Percentiles rank a stretch among this genome's conserved stretches.
phyloP scores from a whole-genome alignment of 1,140 invertebrate species.

The Hylyphantes graminicola region DNA sequence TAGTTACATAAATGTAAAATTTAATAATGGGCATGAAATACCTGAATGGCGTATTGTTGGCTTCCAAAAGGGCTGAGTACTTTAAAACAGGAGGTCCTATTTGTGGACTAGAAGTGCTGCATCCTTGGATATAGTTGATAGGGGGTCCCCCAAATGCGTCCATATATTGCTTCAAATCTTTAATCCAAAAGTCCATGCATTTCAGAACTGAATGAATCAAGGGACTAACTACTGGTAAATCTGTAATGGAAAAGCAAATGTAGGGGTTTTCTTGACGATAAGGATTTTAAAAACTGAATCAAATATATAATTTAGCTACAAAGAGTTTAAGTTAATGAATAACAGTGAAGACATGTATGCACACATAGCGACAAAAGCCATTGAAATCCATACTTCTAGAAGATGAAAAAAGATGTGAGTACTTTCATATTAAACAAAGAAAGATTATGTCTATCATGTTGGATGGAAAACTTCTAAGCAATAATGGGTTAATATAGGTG shows the following conservation, averaged over 20 bases:
- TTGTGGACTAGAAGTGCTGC: slow-evolving; percentile 78
- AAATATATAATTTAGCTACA: not conserved
- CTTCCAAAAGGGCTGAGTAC: slow-evolving; percentile 90
- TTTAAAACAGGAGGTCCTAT: slow-evolving; percentile 89
- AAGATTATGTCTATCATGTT: too few species aligned
- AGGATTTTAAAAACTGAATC: not conserved
- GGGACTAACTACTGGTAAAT: slow-evolving; percentile 93
- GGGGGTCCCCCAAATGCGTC: slow-evolving; percentile 80
- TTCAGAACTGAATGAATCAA: slow-evolving; percentile 89
- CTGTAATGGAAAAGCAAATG: slow-evolving; percentile 68
- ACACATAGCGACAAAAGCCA: not conserved
- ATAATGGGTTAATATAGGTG: too few species aligned
- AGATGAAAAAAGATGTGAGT: too few species aligned
- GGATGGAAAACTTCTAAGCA: too few species aligned
- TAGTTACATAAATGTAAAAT: too few species aligned
- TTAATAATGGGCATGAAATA: slow-evolving; percentile 65
- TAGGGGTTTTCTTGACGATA: not conserved
- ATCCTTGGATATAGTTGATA: slow-evolving; percentile 81
- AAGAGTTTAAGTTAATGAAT: not conserved
- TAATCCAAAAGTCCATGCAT: slow-evolving; percentile 88
- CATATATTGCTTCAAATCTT: slow-evolving; percentile 80
- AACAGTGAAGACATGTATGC: not conserved
- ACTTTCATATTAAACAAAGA: too few species aligned
- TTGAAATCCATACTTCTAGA: too few species aligned
- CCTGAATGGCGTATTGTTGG: slow-evolving; percentile 94